Base-by-base conservation (phyloP, 2,113 vertebrate genomes). In the Vulpes ferrilata region DNA sequence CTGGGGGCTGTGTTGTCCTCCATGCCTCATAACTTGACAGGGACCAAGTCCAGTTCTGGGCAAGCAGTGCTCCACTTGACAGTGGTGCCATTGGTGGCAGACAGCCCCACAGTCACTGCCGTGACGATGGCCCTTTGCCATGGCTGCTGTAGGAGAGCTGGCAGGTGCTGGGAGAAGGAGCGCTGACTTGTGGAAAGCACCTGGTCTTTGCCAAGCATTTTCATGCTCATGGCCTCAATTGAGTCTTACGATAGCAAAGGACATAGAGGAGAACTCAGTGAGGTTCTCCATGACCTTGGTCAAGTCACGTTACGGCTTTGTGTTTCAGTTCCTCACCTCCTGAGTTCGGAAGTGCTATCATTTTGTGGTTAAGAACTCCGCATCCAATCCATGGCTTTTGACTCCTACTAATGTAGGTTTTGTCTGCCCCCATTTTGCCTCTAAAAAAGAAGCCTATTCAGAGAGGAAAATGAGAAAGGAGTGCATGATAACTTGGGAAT, bases 361-460 rank as follows among this genome's bases (percentile, higher is more conserved):
- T 35, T 95, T 92, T 96, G 84, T 84, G 79, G 57, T 27, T 69
- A 69, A 88, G 69, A 96, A 73, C 74, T 89, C 32, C 5, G 16
- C 38, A 53, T 48, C 69, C 22, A 48, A 38, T n/a, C 48, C 1
- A 92, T 59, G 59, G 38, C 43, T 83, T 90, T 65, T 59, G 57
- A 74, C 17, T 62, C 30, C 71, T 79, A 15, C 17, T 78, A 57
- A 48, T 2, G 7, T 3, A 86, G 65, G 20, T 80, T 95, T 89
- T 81, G 59, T 83, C 57, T 25, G 15, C 8, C 27, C 60, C 6
- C 32, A 35, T 12, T 69, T 89, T 57, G 23, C 32, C 60, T 93
- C 65, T 60, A 38, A 74, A 86, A 86, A 32, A 80, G 48, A 84
- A 32, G 43, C 11, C 11, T 62, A 73, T 92, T 90, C 25, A 80